Evolutionary conservation across 2,113 vertebrate genomes (phyloP).

Genomic region (Boleophthalmus pectinirostris): DNA sequence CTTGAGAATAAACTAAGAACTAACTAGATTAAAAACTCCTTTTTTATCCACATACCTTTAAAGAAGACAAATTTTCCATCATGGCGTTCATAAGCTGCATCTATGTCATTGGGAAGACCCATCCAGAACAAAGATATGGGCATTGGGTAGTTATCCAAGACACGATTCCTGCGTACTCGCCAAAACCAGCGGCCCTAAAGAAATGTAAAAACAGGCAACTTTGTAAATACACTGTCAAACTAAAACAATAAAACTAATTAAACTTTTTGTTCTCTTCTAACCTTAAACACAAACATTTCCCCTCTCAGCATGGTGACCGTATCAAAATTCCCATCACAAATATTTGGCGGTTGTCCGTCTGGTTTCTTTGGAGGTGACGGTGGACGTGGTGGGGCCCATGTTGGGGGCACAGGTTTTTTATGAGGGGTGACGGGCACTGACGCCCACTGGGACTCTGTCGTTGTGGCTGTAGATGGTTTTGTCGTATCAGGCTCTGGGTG

Average conservation of each 20-base stretch:
- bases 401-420: conserved; percentile 28
- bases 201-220: neutral
- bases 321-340: conserved; percentile 77
- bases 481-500: conserved; percentile 71
- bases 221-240: neutral
- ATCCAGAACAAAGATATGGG: conserved; percentile 93
- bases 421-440: conserved; percentile 55
- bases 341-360: conserved; percentile 72
- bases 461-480: conserved; percentile 52
- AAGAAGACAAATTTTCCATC: conserved; percentile 95
- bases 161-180: conserved; percentile 91
- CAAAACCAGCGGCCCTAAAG: conserved; percentile 93
- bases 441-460: conserved; percentile 15
- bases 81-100: conserved; percentile 91
- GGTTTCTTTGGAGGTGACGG: conserved; percentile 74
- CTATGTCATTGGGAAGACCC: conserved; percentile 88
- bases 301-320: conserved; percentile 76
- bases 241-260: neutral
- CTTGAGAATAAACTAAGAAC: neutral
- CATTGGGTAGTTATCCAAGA: conserved; percentile 96
- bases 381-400: conserved; percentile 60
- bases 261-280: conserved; percentile 16
- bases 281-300: conserved; percentile 84
- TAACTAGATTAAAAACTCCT: too few species aligned
- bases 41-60: conserved; percentile 81